Conservation (phyloP, 1,140 invertebrate species). For the Nebria ingens region DNA sequence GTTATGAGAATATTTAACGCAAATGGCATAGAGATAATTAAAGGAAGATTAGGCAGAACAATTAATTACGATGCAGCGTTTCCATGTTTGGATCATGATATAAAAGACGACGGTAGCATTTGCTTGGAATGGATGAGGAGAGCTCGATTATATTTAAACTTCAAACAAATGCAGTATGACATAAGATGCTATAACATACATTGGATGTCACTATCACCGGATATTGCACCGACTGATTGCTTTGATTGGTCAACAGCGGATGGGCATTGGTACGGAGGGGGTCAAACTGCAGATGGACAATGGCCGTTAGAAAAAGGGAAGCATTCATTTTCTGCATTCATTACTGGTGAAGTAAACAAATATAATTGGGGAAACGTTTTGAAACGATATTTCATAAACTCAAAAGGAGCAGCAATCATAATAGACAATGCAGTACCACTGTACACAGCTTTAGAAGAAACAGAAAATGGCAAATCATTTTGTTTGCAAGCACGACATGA, state of each 20-base stretch:
- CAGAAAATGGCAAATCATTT: conserved; percentile 44
- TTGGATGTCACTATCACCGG: conserved; percentile 61
- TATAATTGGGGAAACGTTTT: conserved; percentile 72
- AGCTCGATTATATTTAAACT: conserved; percentile 59
- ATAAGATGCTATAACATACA: conserved; percentile 68
- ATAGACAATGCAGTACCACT: conserved; percentile 67
- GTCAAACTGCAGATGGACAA: conserved; percentile 59
- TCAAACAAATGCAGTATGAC: conserved; percentile 40
- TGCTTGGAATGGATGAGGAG: conserved; percentile 74
- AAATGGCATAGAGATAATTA: conserved; percentile 55
- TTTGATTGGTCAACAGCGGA: conserved; percentile 59
- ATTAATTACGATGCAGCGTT: conserved; percentile 50
- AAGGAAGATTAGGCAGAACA: conserved; percentile 52
- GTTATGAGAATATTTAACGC: conserved; percentile 57
- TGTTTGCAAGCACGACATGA: conserved; percentile 66
- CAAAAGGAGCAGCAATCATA: conserved; percentile 68
- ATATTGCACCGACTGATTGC: conserved; percentile 66
- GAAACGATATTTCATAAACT: conserved; percentile 73
- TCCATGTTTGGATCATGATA: conserved; percentile 55
- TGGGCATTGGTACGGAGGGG: conserved; percentile 72
- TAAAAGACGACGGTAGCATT: conserved; percentile 43
- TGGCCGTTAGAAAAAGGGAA: conserved; percentile 68
- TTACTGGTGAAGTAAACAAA: conserved; percentile 67
- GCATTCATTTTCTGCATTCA: conserved; percentile 64
- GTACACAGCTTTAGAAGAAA: conserved; percentile 60